phyloP scores from a whole-genome alignment of 2,888 invertebrate species.

The Miltochrista miniata region DNA sequence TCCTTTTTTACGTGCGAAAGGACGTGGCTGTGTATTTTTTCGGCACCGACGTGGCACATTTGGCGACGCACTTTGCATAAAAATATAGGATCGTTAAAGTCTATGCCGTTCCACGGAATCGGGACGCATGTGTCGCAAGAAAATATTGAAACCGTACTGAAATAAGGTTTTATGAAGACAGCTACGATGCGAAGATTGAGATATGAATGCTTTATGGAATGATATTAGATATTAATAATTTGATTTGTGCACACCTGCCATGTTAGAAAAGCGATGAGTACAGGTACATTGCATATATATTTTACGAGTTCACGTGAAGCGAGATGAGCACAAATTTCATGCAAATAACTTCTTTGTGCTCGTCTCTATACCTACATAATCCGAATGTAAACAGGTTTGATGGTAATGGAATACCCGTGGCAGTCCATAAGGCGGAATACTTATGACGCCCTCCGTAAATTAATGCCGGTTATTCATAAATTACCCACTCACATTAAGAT shows the following conservation, averaged over 20 bases:
- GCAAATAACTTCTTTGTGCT: background rate
- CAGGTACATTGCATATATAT: conserved; percentile 2
- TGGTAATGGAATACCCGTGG: conserved; percentile 48
- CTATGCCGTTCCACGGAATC: conserved; percentile 63
- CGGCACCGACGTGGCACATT: conserved; percentile 74
- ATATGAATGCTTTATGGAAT: conserved; percentile 57
- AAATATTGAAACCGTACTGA: conserved; percentile 69
- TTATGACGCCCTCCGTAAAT: conserved; percentile 55
- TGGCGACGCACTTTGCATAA: conserved; percentile 82
- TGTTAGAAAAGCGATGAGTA: conserved; percentile 8
- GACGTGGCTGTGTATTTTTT: conserved; percentile 76
- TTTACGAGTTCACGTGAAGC: conserved; percentile 11
- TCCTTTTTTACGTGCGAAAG: conserved; percentile 81
- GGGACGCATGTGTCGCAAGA: conserved; percentile 68
- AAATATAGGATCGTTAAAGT: conserved; percentile 81
- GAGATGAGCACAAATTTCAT: background rate
- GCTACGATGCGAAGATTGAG: conserved; percentile 62
- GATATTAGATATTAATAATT: conserved; percentile 47
- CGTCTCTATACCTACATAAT: background rate
- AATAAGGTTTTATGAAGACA: conserved; percentile 68
- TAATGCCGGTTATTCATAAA: conserved; percentile 64
- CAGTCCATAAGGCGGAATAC: conserved; percentile 41
- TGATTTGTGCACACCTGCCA: conserved; percentile 53
- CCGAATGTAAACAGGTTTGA: conserved; percentile 13
- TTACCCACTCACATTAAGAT: conserved; percentile 61